Conservation (phyloP, 2,888 invertebrate species). For the Drosophila kambysellisi region DNA sequence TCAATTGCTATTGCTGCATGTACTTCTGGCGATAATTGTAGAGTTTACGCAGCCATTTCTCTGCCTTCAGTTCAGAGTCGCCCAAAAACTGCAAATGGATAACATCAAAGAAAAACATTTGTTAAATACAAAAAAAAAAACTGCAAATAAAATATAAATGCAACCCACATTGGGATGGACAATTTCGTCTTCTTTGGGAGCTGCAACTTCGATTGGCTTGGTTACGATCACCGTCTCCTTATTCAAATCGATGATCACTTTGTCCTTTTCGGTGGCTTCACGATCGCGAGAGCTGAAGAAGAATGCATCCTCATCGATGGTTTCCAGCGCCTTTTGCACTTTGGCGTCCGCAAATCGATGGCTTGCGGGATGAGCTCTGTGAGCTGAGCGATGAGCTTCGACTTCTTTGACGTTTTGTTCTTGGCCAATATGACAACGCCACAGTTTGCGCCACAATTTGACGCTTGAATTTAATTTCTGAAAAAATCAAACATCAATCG, state of each 20-base stretch:
- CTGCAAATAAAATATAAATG: not conserved
- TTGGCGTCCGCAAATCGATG: constrained; percentile 74
- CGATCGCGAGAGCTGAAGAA: constrained; percentile 87
- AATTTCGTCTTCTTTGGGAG: constrained; percentile 87
- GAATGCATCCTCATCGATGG: constrained; percentile 90
- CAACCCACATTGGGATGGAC: constrained; percentile 89
- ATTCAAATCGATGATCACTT: constrained; percentile 90
- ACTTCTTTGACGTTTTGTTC: constrained; percentile 81
- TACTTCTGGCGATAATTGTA: constrained; percentile 89
- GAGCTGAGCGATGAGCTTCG: constrained; percentile 69
- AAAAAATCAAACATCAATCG: not conserved
- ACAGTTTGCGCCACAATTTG: not conserved
- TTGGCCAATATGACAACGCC: constrained; percentile 51
- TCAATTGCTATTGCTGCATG: constrained; percentile 84
- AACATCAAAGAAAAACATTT: constrained; percentile 4
- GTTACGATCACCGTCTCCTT: constrained; percentile 90
- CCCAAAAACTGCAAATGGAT: constrained; percentile 87
- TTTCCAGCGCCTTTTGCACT: constrained; percentile 87
- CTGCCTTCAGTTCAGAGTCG: constrained; percentile 89
- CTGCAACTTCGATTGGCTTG: constrained; percentile 81
- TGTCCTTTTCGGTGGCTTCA: constrained; percentile 86
- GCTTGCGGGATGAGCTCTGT: constrained; percentile 51
- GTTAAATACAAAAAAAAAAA: constrained; percentile 18
- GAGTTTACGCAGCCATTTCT: constrained; percentile 91
- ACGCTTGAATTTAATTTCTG: not conserved